Evolutionary conservation across 2,888 invertebrate species (phyloP), one percentile per base, ranked within the genome.

Genomic region (Mesorhabditis sp.): DNA sequence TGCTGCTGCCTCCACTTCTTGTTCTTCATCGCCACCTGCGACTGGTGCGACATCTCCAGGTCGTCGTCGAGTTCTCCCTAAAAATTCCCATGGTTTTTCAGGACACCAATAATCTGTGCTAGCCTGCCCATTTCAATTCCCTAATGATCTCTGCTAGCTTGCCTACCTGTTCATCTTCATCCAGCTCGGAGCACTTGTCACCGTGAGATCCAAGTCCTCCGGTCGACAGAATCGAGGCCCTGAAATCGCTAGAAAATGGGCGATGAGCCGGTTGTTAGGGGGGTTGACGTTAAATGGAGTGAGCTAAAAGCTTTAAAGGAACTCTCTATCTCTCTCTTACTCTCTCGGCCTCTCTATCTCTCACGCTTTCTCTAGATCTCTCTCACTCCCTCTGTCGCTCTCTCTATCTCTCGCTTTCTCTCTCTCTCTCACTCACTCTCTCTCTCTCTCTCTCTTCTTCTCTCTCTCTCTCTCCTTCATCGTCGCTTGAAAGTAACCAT

Each of bases 11-110:
- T 79, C 82, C 82, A 83, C 50, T 78, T 78, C 43, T 80, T 76
- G 68, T 81, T 83, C 72, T 80, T 78, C 75, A 77, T 82, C 5
- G 83, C 83, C 1, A 80, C 81, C 43, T 80, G 79, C 5, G 77
- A 77, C 62, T 82, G 83, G 65, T 78, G 77, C 4, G 79, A 74
- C 78, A 84, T 77, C 45, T 85, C 84, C 65, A 76, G 63, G 45
- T 81, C 81, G 61, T 84, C 83, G 42, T 83, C 83, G 4, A 79
- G 66, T 63, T 83, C 82, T 0, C 74, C 79, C 66, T 78, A 71
- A 63, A 67, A 28, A 28, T 1, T 28, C 2, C 28, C 28, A 28
- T 1, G 28, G 28, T 28, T 65, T 41, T 62, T 61, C 42, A 13
- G 58, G 66, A 68, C 41, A 58, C 44, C 5, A 44, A 45, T 66